Percentiles rank a stretch among this genome's conserved stretches.
These are phyloP conservation scores for Coranthus polyacanthus DNA, from an alignment of 2,797 vertebrate species.

Conservation along the genomic window DNA sequence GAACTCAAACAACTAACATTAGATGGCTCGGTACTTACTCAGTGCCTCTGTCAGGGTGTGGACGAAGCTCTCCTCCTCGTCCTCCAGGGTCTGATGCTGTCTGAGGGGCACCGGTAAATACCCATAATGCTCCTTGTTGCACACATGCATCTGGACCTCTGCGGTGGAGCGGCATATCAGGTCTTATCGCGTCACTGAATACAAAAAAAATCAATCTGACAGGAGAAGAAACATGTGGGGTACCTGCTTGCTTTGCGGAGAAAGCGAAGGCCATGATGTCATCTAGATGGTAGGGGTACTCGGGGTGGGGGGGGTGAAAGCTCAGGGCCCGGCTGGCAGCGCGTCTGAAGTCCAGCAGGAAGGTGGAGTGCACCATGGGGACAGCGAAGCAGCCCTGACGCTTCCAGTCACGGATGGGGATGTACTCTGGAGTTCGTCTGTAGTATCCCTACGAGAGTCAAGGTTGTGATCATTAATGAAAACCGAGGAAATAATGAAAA, in stretches of 20 bases:
- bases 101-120: constrained; percentile 89
- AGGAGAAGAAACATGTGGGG: neutral
- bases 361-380: constrained; percentile 92
- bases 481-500: too few relatives aligned
- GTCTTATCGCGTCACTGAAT: neutral
- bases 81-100: constrained; percentile 84
- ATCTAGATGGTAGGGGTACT: constrained; percentile 89
- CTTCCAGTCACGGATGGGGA: constrained; percentile 89
- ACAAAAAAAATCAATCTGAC: neutral
- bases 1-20: too few relatives aligned
- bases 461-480: too few relatives aligned
- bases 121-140: constrained; percentile 89
- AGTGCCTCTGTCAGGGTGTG: constrained; percentile 87
- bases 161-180: constrained; percentile 33
- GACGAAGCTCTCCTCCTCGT: constrained; percentile 87
- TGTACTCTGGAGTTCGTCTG: constrained; percentile 89
- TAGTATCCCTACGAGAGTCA: constrained; percentile 88
- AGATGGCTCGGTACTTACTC: constrained; percentile 86
- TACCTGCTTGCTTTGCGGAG: constrained; percentile 89
- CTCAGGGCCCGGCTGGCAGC: constrained; percentile 81
- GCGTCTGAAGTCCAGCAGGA: constrained; percentile 90
- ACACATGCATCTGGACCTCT: constrained; percentile 91
- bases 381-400: constrained; percentile 88
- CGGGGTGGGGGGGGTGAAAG: constrained; percentile 88
- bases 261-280: constrained; percentile 94